Evolutionary conservation across 2,888 invertebrate genomes (phyloP).

Genomic region (Mactromeris polynyma): DNA sequence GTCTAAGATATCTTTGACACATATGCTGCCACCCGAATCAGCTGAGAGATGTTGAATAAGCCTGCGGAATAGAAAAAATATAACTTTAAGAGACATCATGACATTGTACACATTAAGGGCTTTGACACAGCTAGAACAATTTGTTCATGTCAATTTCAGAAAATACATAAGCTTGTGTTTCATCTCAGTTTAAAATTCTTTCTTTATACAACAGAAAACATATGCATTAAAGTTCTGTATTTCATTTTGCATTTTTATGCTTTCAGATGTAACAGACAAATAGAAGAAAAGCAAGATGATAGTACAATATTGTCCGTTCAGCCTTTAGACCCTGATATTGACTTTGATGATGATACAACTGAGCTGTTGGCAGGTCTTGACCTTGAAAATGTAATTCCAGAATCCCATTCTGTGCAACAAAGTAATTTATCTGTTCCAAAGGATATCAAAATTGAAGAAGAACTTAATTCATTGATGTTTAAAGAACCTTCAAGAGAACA

Average conservation of each 20-base stretch:
- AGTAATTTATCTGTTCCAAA: slow-evolving; percentile 18
- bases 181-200: no score
- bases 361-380: slow-evolving; percentile 27
- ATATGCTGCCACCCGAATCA: not conserved
- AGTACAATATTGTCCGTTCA: slow-evolving; percentile 16
- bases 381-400: slow-evolving; percentile 21
- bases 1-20: slow-evolving; percentile 19
- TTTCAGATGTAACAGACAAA: slow-evolving; percentile 31
- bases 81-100: not conserved
- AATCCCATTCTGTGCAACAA: slow-evolving; percentile 2
- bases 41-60: slow-evolving; percentile 22
- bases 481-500: slow-evolving; percentile 18
- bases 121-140: not conserved
- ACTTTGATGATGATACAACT: slow-evolving; percentile 30
- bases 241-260: slow-evolving; percentile 19
- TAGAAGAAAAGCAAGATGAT: not conserved
- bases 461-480: slow-evolving; percentile 5
- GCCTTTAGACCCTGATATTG: slow-evolving; percentile 24
- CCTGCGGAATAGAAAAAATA: not conserved
- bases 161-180: not conserved
- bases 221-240: not conserved
- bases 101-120: not conserved
- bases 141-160: not conserved
- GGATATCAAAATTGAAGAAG: slow-evolving; percentile 17
- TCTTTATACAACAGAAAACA: not conserved